These are phyloP conservation scores for Rapana venosa DNA, from an alignment of 2,888 invertebrate species.

Conservation along the genomic window DNA sequence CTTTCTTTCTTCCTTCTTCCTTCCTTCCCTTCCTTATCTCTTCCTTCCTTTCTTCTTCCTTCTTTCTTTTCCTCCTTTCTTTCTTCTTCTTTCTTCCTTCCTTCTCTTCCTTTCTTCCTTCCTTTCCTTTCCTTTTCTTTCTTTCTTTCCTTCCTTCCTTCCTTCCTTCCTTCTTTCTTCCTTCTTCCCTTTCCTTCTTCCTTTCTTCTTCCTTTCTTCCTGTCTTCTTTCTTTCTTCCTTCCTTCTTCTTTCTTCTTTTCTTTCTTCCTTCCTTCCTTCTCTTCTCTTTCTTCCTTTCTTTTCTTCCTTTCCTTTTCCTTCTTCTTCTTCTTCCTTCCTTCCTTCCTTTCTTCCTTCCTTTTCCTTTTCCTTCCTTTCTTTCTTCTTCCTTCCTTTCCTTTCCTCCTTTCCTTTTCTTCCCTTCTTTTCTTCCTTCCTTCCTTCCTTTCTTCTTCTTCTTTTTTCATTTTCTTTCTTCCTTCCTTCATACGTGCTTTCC, in stretches of 20 bases:
- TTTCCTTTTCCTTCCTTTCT: too few relatives aligned
- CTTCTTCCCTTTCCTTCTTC: background rate
- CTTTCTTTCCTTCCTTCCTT: background rate
- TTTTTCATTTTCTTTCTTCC: too few relatives aligned
- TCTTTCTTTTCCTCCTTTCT: background rate
- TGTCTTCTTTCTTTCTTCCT: background rate
- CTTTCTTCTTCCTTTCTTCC: background rate
- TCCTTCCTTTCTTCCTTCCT: too few relatives aligned
- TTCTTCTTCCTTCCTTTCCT: too few relatives aligned
- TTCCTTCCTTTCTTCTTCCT: background rate
- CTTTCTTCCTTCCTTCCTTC: background rate
- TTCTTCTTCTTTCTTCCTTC: background rate
- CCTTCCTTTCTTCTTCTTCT: too few relatives aligned
- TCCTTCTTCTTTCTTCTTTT: background rate
- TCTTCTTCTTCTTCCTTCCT: too few relatives aligned
- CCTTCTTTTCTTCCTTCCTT: too few relatives aligned
- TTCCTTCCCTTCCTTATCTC: background rate
- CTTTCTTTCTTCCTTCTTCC: background rate
- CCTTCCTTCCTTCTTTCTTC: background rate
- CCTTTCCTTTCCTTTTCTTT: background rate
- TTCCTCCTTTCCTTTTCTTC: too few relatives aligned
- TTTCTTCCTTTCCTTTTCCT: too few relatives aligned
- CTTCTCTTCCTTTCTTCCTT: background rate
- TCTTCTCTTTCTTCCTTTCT: too few relatives aligned
- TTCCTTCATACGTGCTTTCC: too few relatives aligned